Base-by-base conservation (phyloP, 2,113 vertebrate genomes). In the Xyliphius kryptos region DNA sequence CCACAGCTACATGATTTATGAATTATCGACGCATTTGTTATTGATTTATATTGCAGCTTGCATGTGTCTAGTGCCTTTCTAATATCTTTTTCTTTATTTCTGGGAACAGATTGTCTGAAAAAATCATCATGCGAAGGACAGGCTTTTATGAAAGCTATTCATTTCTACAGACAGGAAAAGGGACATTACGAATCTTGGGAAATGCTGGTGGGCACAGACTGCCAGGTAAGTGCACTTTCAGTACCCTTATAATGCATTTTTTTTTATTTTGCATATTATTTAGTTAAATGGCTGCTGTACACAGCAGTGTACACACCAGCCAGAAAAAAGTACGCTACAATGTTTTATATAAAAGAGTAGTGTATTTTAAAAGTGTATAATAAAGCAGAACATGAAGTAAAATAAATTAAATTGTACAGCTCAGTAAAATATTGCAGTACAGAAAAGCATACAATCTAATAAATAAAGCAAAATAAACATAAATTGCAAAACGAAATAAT, bases 161-260 rank as follows among this genome's bases (percentile, higher is more conserved):
- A 87, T 60, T 90, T 93, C 78, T 92, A 93, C 85, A 84, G 86
- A 1, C 92, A 91, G 78, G 90, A 94, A 75, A 92, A 88, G 44
- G 91, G 89, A 22, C 87, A 90, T 79, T 97, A 95, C 71, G 90
- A 92, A 63, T 89, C 77, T 0, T 93, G 91, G 88, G 91, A 92
- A 71, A 90, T 88, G 85, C 79, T 88, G 59, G 77, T 81, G 5
- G 93, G 94, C 47, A 86, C 81, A 1, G 88, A 95, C 73, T 80
- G 85, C 69, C 85, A 93, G 86, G 92, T 95, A 79, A 79, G 68
- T 2, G 11, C 40, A 15, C 40, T 19, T 15, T 12, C n/a, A 2
- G 10, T 20, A 11, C 10, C n/a, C 47, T 49, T 26, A 36, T 17
- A 60, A 13, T 19, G 11, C 9, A 6, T 16, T 57, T 13, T 54